Percentiles rank a stretch among this genome's conserved stretches.
phyloP scores from a whole-genome alignment of 2,797 vertebrate species.

The Macropodus opercularis region DNA sequence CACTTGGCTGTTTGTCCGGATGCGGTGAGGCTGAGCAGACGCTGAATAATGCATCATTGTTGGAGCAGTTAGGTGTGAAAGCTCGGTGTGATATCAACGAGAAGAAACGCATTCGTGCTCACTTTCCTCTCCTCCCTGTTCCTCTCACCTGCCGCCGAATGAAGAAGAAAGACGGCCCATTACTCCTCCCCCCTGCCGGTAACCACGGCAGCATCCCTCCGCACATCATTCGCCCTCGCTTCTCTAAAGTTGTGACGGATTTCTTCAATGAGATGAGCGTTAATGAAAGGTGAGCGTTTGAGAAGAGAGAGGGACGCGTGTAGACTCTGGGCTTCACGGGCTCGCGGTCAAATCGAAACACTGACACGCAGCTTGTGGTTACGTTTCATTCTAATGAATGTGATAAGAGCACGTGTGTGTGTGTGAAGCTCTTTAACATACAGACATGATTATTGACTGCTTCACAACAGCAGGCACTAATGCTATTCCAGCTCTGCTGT shows the following conservation, averaged over 20 bases:
- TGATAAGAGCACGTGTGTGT: not conserved
- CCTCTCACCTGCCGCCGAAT: slow-evolving; percentile 29
- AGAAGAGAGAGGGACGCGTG: slow-evolving; percentile 18
- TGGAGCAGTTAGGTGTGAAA: slow-evolving; percentile 61
- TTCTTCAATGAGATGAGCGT: slow-evolving; percentile 60
- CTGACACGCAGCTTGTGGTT: slow-evolving; percentile 37
- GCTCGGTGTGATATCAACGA: slow-evolving; percentile 55
- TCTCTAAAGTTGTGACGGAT: slow-evolving; percentile 46
- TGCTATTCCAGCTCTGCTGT: slow-evolving; percentile 6
- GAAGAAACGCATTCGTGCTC: slow-evolving; percentile 45
- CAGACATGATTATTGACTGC: not conserved
- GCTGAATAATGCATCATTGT: slow-evolving; percentile 71
- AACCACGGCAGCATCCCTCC: slow-evolving; percentile 28
- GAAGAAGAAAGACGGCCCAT: slow-evolving; percentile 23
- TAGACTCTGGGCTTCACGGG: slow-evolving; percentile 29
- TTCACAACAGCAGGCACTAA: not conserved
- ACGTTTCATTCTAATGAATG: slow-evolving; percentile 42
- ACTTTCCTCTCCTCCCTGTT: slow-evolving; percentile 36
- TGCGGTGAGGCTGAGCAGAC: slow-evolving; percentile 58
- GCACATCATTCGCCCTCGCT: slow-evolving; percentile 29
- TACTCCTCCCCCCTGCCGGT: slow-evolving; percentile 14
- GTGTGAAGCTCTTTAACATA: slow-evolving; percentile 24
- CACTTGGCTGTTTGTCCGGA: too few relatives aligned
- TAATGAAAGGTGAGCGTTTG: slow-evolving; percentile 57
- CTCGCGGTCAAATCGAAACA: slow-evolving; percentile 34